Conservation (phyloP, 2,888 invertebrate species). For the Scaptomyza flava region DNA sequence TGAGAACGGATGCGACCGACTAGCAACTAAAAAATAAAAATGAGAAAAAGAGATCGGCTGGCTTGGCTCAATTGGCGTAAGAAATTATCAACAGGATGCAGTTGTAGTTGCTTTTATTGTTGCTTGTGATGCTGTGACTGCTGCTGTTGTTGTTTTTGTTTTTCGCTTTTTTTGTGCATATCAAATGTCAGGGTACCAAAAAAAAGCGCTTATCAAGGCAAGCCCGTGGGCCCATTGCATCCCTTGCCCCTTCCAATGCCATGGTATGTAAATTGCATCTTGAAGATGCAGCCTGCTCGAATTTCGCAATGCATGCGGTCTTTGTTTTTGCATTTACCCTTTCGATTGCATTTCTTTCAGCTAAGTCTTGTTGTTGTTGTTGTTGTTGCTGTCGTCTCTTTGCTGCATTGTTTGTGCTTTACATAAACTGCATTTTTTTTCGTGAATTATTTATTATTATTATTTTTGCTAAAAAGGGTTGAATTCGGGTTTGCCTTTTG, state of each 20-base stretch:
- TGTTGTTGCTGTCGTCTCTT: conserved; percentile 21
- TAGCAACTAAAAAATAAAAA: conserved; percentile 5
- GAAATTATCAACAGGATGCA: conserved; percentile 61
- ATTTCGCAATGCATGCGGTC: conserved; percentile 62
- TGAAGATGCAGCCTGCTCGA: conserved; percentile 67
- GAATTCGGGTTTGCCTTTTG: conserved; percentile 66
- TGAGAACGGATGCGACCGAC: conserved; percentile 73
- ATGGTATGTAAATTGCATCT: conserved; percentile 71
- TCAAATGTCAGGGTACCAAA: conserved; percentile 72
- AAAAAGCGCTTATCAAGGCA: conserved; percentile 52
- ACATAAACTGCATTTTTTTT: conserved; percentile 32
- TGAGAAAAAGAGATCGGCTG: conserved; percentile 11
- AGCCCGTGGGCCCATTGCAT: conserved; percentile 10
- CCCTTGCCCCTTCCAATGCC: not conserved
- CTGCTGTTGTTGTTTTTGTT: conserved; percentile 14
- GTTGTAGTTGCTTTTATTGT: conserved; percentile 29
- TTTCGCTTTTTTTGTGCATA: conserved; percentile 43
- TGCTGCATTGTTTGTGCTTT: conserved; percentile 55
- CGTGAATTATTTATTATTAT: conserved; percentile 44
- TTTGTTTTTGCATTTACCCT: conserved; percentile 66
- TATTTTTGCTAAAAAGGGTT: conserved; percentile 34
- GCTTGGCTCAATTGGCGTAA: conserved; percentile 32
- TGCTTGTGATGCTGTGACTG: conserved; percentile 28
- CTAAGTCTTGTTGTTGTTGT: conserved; percentile 27
- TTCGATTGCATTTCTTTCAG: conserved; percentile 26